These are phyloP conservation scores for Halesus radiatus DNA, from an alignment of 1,140 invertebrate genomes.

Conservation along the genomic window DNA sequence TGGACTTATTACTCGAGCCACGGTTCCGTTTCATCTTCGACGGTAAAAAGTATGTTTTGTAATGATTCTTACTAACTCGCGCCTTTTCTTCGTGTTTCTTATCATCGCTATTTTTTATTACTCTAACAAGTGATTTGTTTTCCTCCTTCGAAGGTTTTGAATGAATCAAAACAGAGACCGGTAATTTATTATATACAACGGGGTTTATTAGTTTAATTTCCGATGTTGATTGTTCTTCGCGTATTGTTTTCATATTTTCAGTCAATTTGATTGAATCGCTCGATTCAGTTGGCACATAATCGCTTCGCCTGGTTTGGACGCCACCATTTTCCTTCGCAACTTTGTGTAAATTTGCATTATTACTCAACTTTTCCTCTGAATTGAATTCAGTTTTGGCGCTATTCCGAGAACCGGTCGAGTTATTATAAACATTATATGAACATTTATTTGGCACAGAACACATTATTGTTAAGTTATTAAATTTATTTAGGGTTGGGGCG, in stretches of 20 bases:
- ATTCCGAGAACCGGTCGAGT: conserved; percentile 5
- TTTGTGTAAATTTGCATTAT: conserved; percentile 13
- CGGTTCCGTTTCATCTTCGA: neutral
- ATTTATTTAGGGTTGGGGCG: conserved; percentile 35
- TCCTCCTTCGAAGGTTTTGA: neutral
- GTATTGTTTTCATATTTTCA: conserved; percentile 27
- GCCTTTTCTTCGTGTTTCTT: neutral
- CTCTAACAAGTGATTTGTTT: neutral
- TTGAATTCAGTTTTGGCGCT: neutral
- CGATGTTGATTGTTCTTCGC: conserved; percentile 19
- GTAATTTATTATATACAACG: neutral
- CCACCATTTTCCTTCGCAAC: neutral
- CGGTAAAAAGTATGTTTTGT: neutral
- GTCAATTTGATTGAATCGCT: conserved; percentile 10
- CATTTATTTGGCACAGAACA: conserved; percentile 47
- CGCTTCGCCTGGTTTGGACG: neutral
- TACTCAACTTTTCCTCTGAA: conserved; percentile 15
- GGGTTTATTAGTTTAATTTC: neutral
- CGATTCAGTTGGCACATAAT: conserved; percentile 8
- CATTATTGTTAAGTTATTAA: conserved; percentile 35
- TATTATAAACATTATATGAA: conserved; percentile 33
- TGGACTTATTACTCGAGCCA: neutral
- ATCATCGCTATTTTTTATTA: neutral
- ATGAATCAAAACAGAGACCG: neutral
- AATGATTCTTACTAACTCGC: neutral